Evolutionary conservation across 2,113 vertebrate species (phyloP).

Genomic region (Pseudopodoces humilis): DNA sequence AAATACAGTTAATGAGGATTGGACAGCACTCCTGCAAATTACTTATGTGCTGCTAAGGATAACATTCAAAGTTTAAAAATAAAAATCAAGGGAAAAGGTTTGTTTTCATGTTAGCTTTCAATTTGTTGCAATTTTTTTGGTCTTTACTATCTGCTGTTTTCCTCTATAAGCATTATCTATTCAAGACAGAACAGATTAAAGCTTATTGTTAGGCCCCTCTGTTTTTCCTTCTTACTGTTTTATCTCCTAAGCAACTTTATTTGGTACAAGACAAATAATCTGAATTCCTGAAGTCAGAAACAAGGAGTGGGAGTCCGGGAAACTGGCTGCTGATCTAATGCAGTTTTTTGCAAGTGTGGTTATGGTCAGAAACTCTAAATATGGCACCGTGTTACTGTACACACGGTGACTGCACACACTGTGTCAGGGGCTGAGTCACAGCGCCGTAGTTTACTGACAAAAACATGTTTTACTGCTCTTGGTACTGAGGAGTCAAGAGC

Average conservation of each 20-base stretch:
- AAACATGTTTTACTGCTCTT: conserved; percentile 45
- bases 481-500: neutral
- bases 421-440: conserved; percentile 67
- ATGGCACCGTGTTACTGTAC: conserved; percentile 59
- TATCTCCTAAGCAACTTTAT: conserved; percentile 61
- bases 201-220: conserved; percentile 7
- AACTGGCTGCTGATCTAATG: conserved; percentile 64
- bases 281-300: conserved; percentile 61
- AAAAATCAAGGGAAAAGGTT: neutral
- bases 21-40: neutral
- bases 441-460: conserved; percentile 39
- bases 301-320: conserved; percentile 55
- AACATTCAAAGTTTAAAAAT: neutral
- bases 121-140: neutral
- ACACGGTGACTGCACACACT: conserved; percentile 25
- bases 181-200: neutral
- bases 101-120: neutral
- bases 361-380: conserved; percentile 68
- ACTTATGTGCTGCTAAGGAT: neutral
- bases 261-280: conserved; percentile 57
- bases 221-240: conserved; percentile 12
- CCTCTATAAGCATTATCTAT: neutral
- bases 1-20: neutral
- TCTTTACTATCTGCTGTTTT: neutral
- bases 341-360: conserved; percentile 58